phyloP scores from a whole-genome alignment of 2,797 vertebrate species.

The Botia kubotai region DNA sequence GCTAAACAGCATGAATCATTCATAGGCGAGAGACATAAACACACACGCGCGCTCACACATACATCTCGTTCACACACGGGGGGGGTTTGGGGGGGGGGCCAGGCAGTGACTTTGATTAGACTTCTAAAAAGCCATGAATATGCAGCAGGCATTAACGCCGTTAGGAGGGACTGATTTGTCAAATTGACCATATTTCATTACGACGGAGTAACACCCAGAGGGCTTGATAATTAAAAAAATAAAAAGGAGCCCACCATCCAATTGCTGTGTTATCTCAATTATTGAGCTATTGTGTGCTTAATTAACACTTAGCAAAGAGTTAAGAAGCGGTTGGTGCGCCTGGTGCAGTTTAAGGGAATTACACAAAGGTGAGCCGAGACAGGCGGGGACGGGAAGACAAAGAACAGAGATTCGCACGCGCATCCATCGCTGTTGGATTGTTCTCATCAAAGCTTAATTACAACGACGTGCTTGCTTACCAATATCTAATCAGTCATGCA shows the following conservation, averaged over 20 bases:
- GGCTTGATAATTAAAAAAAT: slow-evolving; percentile 76
- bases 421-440: slow-evolving; percentile 78
- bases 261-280: slow-evolving; percentile 73
- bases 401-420: slow-evolving; percentile 70
- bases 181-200: slow-evolving; percentile 83
- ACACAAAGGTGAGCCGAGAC: slow-evolving; percentile 59
- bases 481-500: slow-evolving; percentile 82
- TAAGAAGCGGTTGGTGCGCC: slow-evolving; percentile 58
- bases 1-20: slow-evolving; percentile 88
- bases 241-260: slow-evolving; percentile 57
- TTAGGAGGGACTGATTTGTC: slow-evolving; percentile 80
- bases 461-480: slow-evolving; percentile 80
- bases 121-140: slow-evolving; percentile 86
- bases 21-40: slow-evolving; percentile 71
- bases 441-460: slow-evolving; percentile 81
- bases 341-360: slow-evolving; percentile 29
- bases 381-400: slow-evolving; percentile 53
- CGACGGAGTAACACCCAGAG: slow-evolving; percentile 77
- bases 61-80: slow-evolving; percentile 64
- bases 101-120: slow-evolving; percentile 84
- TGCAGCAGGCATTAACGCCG: slow-evolving; percentile 77
- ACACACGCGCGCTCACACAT: slow-evolving; percentile 30
- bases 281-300: slow-evolving; percentile 73
- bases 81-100: too few relatives aligned
- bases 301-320: slow-evolving; percentile 65